Base-by-base conservation (phyloP, 2,113 vertebrate genomes). In the Thoracochromis brauschi region DNA sequence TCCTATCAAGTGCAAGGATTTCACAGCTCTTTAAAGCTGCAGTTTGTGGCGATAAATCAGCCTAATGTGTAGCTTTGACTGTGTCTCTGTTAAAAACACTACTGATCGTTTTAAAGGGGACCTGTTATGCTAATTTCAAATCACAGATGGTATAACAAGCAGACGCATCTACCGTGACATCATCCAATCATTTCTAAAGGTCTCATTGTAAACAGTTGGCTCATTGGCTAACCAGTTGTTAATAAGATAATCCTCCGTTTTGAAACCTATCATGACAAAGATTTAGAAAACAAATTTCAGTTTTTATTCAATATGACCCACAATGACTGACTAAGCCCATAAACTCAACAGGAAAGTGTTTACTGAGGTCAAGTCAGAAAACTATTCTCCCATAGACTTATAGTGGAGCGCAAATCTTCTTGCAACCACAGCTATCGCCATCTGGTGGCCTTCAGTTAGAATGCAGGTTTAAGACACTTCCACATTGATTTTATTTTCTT, bases 1-100 rank as follows among this genome's bases (percentile, higher is more conserved):
- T 97, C 96, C 98, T 99, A 92, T 73, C 13, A 87, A 92, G 55
- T 13, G 87, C 16, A 93, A 86, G 54, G 65, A 85, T 38, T 89
- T 80, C 78, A 80, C 75, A 33, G n/a, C 65, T 82, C 53, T 86
- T 65, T 24, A 47, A 54, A 78, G 33, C 8, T 31, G 29, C 13
- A 11, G 12, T 12, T 75, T 9, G 53, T 24, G 5, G 84, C 6
- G 4, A 42, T 38, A 53, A 21, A 75, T 73, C 49, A n/a, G 31
- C 1, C 65, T 42, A 7, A 26, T 45, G 38, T 16, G 35, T n/a
- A 40, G 9, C 7, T 19, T 33, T 19, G 35, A 35, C 63, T 49
- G 17, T 51, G 57, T 45, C 16, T 33, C 38, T 35, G 9, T n/a
- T 79, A 21, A 31, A 38, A 47, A 54, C 47, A 19, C 31, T 68